Percentiles rank a stretch among this genome's conserved stretches.
Conservation (phyloP, 23 tunicate species). For the Styela plicata region DNA sequence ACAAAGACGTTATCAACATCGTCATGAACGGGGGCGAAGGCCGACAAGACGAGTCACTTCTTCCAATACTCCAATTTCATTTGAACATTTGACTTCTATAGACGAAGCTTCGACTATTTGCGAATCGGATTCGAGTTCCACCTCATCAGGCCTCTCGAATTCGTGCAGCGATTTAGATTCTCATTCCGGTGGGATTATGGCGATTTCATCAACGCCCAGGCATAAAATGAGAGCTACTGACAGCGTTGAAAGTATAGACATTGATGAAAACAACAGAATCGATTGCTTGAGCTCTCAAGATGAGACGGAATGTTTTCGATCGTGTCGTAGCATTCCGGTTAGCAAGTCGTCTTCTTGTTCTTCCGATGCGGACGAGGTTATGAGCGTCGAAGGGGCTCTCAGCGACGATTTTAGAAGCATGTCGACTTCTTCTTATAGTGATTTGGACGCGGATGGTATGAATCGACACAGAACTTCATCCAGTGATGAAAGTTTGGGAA, state of each 20-base stretch:
- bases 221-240: neutral
- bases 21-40: slow-evolving; percentile 20
- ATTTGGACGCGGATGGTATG: slow-evolving; percentile 16
- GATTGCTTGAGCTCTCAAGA: neutral
- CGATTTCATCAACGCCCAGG: slow-evolving; percentile 14
- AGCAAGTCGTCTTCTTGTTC: slow-evolving; percentile 24
- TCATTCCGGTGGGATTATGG: neutral
- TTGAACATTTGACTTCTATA: slow-evolving; percentile 51
- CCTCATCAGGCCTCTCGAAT: slow-evolving; percentile 31
- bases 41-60: slow-evolving; percentile 14
- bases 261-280: neutral
- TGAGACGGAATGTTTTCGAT: neutral
- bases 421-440: slow-evolving; percentile 28
- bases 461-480: slow-evolving; percentile 4
- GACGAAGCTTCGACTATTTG: slow-evolving; percentile 56
- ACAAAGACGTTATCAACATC: slow-evolving; percentile 16
- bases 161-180: slow-evolving; percentile 3
- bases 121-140: slow-evolving; percentile 47
- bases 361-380: slow-evolving; percentile 23
- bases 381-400: slow-evolving; percentile 29
- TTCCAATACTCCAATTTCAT: slow-evolving; percentile 36
- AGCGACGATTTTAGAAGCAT: slow-evolving; percentile 28
- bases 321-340: neutral
- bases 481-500: slow-evolving; percentile 17
- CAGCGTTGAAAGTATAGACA: neutral